Evolutionary conservation across 2,113 vertebrate genomes (phyloP).

Genomic region (Corythornis vintsioides): DNA sequence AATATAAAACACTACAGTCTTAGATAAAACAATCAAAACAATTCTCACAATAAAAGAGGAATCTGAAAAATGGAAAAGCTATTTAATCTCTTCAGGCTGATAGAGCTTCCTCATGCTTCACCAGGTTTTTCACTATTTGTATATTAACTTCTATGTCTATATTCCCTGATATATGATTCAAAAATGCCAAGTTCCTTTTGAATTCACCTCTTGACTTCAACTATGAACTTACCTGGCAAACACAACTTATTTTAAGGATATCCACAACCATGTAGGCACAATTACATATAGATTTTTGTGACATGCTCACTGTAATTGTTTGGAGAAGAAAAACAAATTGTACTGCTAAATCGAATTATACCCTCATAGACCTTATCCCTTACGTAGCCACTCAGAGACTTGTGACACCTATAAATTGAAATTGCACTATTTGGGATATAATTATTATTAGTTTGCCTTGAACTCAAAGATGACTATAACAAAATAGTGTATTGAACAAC

Average conservation of each 20-base stretch:
- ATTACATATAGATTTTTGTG: neutral
- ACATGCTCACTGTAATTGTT: neutral
- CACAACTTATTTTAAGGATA: neutral
- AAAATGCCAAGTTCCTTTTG: neutral
- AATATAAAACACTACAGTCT: neutral
- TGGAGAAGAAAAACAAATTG: neutral
- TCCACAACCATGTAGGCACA: neutral
- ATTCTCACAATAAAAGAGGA: neutral
- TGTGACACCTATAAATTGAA: neutral
- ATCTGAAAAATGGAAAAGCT: neutral
- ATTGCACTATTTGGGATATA: neutral
- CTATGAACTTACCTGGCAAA: neutral
- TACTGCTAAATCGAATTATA: neutral
- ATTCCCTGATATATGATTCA: neutral
- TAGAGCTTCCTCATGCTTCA: neutral
- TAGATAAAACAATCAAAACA: neutral
- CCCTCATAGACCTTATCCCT: neutral
- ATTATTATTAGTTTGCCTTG: neutral
- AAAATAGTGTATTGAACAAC: neutral
- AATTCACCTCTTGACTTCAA: neutral
- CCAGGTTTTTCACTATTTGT: neutral
- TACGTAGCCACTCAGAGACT: neutral
- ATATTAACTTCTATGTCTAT: neutral
- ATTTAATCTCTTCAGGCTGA: neutral
- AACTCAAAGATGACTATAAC: neutral